Conservation (phyloP, 2,113 vertebrate genomes). For the Lethenteron camtschaticum region DNA sequence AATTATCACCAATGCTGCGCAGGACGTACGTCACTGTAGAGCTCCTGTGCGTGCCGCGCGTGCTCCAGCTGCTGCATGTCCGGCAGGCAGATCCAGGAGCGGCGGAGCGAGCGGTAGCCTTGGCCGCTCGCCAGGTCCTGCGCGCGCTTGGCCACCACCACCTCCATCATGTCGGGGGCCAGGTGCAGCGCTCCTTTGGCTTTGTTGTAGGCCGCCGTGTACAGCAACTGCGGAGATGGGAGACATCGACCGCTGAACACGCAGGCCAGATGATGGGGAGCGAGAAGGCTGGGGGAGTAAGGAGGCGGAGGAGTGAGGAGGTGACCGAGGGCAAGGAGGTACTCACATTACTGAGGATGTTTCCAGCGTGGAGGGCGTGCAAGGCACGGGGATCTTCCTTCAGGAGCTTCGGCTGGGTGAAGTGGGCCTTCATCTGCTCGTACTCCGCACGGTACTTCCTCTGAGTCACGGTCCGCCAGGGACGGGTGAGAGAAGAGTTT, state of each 20-base stretch:
- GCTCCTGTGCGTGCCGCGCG: not conserved
- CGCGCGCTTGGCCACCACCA: not conserved
- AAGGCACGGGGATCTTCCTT: not conserved
- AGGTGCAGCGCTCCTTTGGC: not conserved
- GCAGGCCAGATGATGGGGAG: too few species aligned
- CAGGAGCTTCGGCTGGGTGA: constrained; percentile 1
- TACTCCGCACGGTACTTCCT: constrained; percentile 5
- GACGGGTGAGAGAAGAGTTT: too few species aligned
- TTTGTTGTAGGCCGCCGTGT: not conserved
- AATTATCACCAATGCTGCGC: too few species aligned
- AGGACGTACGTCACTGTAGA: constrained; percentile 1
- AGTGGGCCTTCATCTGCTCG: constrained; percentile 2
- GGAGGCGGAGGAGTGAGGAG: not conserved
- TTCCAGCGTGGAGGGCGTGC: not conserved
- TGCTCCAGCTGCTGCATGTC: not conserved
- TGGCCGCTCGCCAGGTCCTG: not conserved
- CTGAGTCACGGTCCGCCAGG: not conserved
- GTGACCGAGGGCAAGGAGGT: not conserved
- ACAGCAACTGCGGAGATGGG: not conserved
- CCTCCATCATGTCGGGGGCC: not conserved
- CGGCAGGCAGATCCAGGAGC: not conserved
- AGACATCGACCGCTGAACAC: not conserved
- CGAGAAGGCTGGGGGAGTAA: too few species aligned
- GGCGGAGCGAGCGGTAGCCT: not conserved
- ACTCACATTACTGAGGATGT: not conserved